Conservation (phyloP, 1,140 invertebrate genomes). For the Halyomorpha halys region DNA sequence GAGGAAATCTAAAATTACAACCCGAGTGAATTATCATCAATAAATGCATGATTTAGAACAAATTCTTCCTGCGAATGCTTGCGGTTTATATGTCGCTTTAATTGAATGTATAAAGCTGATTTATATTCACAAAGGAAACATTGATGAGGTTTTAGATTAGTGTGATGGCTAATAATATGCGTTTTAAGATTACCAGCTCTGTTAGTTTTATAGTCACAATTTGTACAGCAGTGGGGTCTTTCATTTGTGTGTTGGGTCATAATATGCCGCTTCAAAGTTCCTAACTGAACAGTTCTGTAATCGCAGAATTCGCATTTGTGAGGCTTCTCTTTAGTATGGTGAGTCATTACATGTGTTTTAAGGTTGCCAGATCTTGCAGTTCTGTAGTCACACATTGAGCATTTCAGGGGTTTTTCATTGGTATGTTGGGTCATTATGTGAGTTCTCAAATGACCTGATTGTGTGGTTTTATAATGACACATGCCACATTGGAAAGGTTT, state of each 20-base stretch:
- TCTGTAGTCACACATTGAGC: not conserved
- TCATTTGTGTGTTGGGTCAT: not conserved
- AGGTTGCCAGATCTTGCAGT: slow-evolving; percentile 3
- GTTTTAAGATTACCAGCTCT: too few relatives aligned
- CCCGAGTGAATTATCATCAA: too few relatives aligned
- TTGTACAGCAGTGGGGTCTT: not conserved
- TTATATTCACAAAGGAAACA: too few relatives aligned
- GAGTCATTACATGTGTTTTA: slow-evolving; percentile 18
- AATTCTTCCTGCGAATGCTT: too few relatives aligned
- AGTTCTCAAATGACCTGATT: not conserved
- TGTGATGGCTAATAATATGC: too few relatives aligned
- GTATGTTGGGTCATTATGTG: slow-evolving; percentile 3
- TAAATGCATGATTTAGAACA: too few relatives aligned
- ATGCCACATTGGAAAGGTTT: not conserved
- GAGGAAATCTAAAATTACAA: too few relatives aligned
- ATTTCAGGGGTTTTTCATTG: slow-evolving; percentile 6
- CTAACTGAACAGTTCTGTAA: not conserved
- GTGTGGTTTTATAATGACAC: not conserved
- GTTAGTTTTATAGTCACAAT: not conserved
- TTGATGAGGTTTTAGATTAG: too few relatives aligned
- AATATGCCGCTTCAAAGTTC: not conserved
- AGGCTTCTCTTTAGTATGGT: slow-evolving; percentile 7
- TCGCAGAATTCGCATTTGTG: slow-evolving; percentile 10
- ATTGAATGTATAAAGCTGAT: too few relatives aligned
- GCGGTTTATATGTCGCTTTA: too few relatives aligned